Evolutionary conservation across 2,888 invertebrate genomes (phyloP).

Genomic region (Chesias legatella): DNA sequence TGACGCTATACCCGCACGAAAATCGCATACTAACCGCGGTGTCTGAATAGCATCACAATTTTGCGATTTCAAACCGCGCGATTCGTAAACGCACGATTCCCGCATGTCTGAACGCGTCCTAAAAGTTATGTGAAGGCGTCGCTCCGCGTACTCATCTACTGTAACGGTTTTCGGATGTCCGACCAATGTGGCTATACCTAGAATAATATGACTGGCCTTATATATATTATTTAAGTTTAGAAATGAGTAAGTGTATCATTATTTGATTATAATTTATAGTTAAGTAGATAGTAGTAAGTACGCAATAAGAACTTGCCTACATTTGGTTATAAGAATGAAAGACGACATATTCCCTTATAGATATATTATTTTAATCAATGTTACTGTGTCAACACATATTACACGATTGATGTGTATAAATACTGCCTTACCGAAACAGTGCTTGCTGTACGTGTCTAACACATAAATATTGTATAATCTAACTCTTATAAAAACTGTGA

Average conservation of each 20-base stretch:
- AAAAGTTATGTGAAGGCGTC: too few relatives aligned
- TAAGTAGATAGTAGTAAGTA: too few relatives aligned
- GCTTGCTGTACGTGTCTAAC: constrained; percentile 42
- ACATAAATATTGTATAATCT: constrained; percentile 35
- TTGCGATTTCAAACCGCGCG: constrained; percentile 25
- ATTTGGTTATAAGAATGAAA: too few relatives aligned
- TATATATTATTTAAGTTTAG: too few relatives aligned
- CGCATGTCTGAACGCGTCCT: constrained; percentile 18
- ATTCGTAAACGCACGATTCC: constrained; percentile 17
- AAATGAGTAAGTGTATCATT: too few relatives aligned
- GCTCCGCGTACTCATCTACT: too few relatives aligned
- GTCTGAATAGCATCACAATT: constrained; percentile 25
- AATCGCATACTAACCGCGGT: constrained; percentile 30
- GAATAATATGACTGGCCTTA: too few relatives aligned
- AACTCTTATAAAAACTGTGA: constrained; percentile 16
- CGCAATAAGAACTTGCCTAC: too few relatives aligned
- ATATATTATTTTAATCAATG: constrained; percentile 20
- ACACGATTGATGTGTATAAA: constrained; percentile 10
- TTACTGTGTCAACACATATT: constrained; percentile 27
- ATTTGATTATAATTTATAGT: too few relatives aligned
- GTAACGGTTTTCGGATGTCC: too few relatives aligned
- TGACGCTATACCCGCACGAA: constrained; percentile 26
- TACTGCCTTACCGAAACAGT: constrained; percentile 10
- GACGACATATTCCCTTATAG: too few relatives aligned
- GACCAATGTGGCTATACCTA: too few relatives aligned